Evolutionary conservation across 2,113 vertebrate species (phyloP).

Genomic region (Hippocampus barbouri): DNA sequence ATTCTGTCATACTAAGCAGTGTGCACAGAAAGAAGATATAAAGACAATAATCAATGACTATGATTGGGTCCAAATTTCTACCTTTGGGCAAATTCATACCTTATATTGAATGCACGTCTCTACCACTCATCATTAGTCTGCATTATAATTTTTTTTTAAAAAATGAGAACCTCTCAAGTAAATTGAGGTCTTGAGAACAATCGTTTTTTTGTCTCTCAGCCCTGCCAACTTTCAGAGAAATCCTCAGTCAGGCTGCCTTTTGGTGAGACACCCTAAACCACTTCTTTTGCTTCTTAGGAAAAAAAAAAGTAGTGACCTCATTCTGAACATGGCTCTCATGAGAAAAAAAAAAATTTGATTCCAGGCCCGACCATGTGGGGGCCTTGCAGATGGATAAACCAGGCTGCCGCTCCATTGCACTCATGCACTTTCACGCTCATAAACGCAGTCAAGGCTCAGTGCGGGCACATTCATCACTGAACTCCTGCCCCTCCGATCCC

Average conservation of each 20-base stretch:
- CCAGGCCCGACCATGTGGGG: slow-evolving; percentile 47
- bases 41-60: too few species aligned
- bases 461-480: slow-evolving; percentile 54
- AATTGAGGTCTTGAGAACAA: too few species aligned
- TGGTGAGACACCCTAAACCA: slow-evolving; percentile 11
- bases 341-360: slow-evolving; percentile 39
- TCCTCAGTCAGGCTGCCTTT: slow-evolving; percentile 12
- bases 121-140: too few species aligned
- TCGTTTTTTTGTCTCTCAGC: too few species aligned
- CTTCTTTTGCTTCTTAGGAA: slow-evolving; percentile 28
- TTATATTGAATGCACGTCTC: too few species aligned
- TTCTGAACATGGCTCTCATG: slow-evolving; percentile 25
- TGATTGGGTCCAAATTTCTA: too few species aligned
- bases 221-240: neutral
- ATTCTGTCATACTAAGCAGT: too few species aligned
- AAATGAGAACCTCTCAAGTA: slow-evolving; percentile 17
- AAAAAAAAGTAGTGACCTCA: slow-evolving; percentile 26
- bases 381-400: slow-evolving; percentile 53
- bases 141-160: too few species aligned
- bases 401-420: slow-evolving; percentile 52
- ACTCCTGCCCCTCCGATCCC: slow-evolving; percentile 50
- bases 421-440: slow-evolving; percentile 58
- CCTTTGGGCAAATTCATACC: too few species aligned
- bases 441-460: slow-evolving; percentile 63
- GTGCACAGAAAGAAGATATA: too few species aligned